Conservation (phyloP, 2,797 vertebrate species). For the Scomberomorus guttatus region DNA sequence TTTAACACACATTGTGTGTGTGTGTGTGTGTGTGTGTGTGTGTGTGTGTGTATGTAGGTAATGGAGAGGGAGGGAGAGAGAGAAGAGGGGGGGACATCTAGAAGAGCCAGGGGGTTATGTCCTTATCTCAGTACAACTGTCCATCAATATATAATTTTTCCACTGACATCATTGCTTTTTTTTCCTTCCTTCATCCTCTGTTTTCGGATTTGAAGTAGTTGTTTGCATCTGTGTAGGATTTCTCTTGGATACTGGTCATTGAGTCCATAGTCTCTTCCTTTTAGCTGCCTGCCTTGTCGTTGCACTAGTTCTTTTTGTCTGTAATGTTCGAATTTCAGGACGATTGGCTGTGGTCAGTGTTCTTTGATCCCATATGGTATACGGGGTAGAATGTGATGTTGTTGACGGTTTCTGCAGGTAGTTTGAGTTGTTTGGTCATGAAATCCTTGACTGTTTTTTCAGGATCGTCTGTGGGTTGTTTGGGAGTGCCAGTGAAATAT, state of each 20-base stretch:
- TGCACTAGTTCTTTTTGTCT: constrained; percentile 1
- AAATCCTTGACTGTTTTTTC: constrained; percentile 2
- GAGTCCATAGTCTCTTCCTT: background rate
- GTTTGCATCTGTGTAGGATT: background rate
- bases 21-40: background rate
- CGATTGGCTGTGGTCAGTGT: background rate
- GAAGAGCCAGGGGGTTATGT: background rate
- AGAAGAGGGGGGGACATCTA: background rate
- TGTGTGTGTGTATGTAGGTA: background rate
- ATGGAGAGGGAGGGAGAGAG: background rate
- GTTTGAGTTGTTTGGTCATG: background rate
- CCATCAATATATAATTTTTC: background rate
- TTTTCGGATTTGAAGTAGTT: background rate
- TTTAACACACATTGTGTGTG: no score
- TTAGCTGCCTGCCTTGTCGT: background rate
- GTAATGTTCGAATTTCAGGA: background rate
- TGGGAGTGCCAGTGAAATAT: background rate
- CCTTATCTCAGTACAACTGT: background rate
- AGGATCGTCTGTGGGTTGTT: background rate
- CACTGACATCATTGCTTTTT: background rate
- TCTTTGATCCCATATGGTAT: background rate
- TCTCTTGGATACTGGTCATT: background rate
- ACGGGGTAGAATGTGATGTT: background rate
- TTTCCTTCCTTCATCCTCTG: background rate
- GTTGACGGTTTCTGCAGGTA: background rate